Evolutionary conservation across 1,140 invertebrate genomes (phyloP).

Genomic region (Scaptodrosophila lebanonensis): DNA sequence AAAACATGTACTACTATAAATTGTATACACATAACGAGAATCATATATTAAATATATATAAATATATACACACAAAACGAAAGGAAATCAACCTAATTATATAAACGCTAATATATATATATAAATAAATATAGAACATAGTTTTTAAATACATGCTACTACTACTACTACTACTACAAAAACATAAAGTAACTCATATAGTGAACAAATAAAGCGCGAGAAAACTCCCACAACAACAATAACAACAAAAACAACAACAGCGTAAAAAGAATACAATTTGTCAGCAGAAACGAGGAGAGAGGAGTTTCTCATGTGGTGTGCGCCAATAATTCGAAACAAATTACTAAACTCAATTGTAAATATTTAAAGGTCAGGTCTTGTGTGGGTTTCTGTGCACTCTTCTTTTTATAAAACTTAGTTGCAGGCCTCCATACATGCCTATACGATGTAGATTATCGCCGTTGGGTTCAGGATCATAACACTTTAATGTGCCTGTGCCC

Average conservation of each 20-base stretch:
- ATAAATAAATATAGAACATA: conserved; percentile 50
- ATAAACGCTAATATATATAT: conserved; percentile 31
- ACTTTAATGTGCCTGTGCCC: no score
- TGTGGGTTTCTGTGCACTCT: conserved; percentile 60
- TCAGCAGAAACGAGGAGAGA: no score
- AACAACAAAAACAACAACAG: conserved; percentile 10
- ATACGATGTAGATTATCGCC: no score
- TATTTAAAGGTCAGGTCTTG: conserved; percentile 71
- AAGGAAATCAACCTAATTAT: conserved; percentile 37
- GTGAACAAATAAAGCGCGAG: conserved; percentile 48
- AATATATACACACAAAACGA: conserved; percentile 18
- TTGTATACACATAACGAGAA: no score
- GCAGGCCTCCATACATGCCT: conserved; percentile 38
- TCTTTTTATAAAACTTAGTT: conserved; percentile 48
- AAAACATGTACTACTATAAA: no score
- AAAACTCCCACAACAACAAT: background rate
- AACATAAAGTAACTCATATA: conserved; percentile 49
- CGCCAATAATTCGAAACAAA: conserved; percentile 8
- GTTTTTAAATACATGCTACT: conserved; percentile 62
- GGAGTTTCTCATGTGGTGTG: no score
- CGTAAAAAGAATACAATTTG: conserved; percentile 5
- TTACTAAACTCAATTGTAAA: conserved; percentile 47
- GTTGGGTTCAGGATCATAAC: no score
- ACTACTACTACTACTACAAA: conserved; percentile 39
- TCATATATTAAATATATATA: conserved; percentile 13